Percentiles rank a stretch among this genome's conserved stretches.
Evolutionary conservation across 1,140 invertebrate genomes (phyloP).

Genomic region (Brachionus angularis): DNA sequence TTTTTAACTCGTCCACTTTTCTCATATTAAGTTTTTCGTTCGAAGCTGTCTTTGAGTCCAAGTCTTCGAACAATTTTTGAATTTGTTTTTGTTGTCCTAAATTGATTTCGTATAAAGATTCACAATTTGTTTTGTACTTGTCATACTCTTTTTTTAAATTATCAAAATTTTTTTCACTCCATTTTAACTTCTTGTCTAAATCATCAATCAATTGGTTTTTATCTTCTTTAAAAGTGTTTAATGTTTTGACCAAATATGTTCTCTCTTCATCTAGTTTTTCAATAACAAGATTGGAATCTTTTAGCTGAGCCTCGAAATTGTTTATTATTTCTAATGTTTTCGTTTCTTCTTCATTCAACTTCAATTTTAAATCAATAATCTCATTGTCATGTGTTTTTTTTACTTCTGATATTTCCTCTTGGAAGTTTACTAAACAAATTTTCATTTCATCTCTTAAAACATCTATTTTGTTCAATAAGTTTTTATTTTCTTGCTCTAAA

Average conservation of each 20-base stretch:
- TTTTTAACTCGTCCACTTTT: conserved; percentile 31
- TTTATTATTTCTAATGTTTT: conserved; percentile 27
- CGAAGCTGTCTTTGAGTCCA: conserved; percentile 1
- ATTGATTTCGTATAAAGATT: conserved; percentile 7
- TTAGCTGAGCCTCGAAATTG: not conserved
- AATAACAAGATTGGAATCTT: conserved; percentile 17
- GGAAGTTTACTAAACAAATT: not conserved
- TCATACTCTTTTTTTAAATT: not conserved
- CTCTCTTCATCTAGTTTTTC: conserved; percentile 24
- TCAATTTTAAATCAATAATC: not conserved
- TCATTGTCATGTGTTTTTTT: conserved; percentile 17
- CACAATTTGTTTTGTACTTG: not conserved
- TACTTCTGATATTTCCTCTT: not conserved
- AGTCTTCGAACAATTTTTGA: conserved; percentile 10
- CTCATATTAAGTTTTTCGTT: conserved; percentile 19
- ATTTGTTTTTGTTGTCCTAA: conserved; percentile 27
- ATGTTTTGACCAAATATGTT: conserved; percentile 7
- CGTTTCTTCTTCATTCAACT: conserved; percentile 1
- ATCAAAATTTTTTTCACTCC: not conserved
- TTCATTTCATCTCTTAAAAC: conserved; percentile 28
- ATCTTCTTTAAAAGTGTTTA: conserved; percentile 5
- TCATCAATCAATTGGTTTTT: not conserved
- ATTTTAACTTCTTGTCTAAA: not conserved
- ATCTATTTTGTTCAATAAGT: conserved; percentile 4
- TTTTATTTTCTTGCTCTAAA: conserved; percentile 12